Percentiles rank a stretch among this genome's conserved stretches.
phyloP scores from a whole-genome alignment of 2,113 vertebrate genomes.

The Aplodontia rufa region DNA sequence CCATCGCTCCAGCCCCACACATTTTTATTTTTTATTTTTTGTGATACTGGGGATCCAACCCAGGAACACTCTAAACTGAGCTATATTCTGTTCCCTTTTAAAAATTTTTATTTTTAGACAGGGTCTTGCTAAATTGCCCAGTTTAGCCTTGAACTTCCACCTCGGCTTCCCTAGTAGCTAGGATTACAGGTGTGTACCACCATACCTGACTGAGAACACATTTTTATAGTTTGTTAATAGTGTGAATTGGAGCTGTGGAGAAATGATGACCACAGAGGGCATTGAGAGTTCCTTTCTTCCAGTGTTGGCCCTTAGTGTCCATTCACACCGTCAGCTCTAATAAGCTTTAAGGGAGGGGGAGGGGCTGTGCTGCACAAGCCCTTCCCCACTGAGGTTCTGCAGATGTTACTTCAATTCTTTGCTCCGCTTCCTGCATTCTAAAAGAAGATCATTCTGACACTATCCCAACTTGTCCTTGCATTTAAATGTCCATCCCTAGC shows the following conservation, averaged over 20 bases:
- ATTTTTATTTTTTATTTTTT: too few species aligned
- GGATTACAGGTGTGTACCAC: background rate
- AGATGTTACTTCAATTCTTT: background rate
- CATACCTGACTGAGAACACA: background rate
- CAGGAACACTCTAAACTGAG: background rate
- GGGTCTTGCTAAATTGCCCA: background rate
- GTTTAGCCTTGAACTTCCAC: background rate
- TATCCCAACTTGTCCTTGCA: background rate
- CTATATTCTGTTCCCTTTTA: too few species aligned
- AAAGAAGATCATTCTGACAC: background rate
- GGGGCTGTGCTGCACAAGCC: background rate
- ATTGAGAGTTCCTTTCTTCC: background rate
- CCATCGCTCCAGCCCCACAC: too few species aligned
- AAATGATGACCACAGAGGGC: background rate
- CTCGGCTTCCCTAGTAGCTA: background rate
- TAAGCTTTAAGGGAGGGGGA: background rate
- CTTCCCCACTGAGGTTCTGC: background rate
- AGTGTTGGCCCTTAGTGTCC: rapidly evolving
- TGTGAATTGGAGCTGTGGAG: background rate
- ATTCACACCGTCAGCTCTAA: rapidly evolving
- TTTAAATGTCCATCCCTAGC: too few species aligned
- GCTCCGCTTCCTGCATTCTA: background rate
- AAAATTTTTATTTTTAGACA: background rate
- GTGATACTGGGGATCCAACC: background rate
- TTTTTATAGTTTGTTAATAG: background rate